Base-by-base conservation (phyloP, 2,888 invertebrate species). In the Drosophila longiperda region DNA sequence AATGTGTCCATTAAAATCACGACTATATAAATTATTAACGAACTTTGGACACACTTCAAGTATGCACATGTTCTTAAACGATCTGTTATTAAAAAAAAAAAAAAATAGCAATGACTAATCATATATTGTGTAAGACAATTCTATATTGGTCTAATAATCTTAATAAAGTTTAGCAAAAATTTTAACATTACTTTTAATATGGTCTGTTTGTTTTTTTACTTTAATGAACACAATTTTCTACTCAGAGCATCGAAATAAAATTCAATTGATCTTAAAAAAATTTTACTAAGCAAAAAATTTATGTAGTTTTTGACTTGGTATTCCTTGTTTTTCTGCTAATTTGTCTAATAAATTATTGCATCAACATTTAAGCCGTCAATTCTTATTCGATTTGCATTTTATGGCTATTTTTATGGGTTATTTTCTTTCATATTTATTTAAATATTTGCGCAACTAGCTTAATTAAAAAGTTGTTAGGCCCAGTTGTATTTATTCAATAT, bases 11-110 rank as follows among this genome's bases (percentile, higher is more conserved):
- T 66, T 54, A 71, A 66, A 45, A 70, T 55, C 48, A 38, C 53
- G 26, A 23, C 33, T 29, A 23, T 29, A 60, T 33, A 38, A 11
- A 15, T 2, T 50, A 57, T 23, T 3, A 34, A 26, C 75, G 71
- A 71, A 59, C 9, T 32, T 50, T 59, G 42, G 1, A 71, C 58
- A 71, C 75, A 20, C 60, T 75, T 26, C 11, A 53, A 12, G 7
- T 38, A 8, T 33, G 38, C 45, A 17, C 12, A 26, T 26, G 26
- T 38, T 29, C 8, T 3, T 26, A 15, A 54, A 54, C n/a, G 26
- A 26, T n/a, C 12, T n/a, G 4, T 12, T 29, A 3, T 12, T 54
- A 7, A 55, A n/a, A 26, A 26, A 23, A 26, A 26, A 23, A 29
- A 29, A 8, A 23, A 45, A 45, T 45, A 8, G 15, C 45, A 15